Evolutionary conservation across 2,888 invertebrate species (phyloP).

Genomic region (Anoplius nigerrimus): DNA sequence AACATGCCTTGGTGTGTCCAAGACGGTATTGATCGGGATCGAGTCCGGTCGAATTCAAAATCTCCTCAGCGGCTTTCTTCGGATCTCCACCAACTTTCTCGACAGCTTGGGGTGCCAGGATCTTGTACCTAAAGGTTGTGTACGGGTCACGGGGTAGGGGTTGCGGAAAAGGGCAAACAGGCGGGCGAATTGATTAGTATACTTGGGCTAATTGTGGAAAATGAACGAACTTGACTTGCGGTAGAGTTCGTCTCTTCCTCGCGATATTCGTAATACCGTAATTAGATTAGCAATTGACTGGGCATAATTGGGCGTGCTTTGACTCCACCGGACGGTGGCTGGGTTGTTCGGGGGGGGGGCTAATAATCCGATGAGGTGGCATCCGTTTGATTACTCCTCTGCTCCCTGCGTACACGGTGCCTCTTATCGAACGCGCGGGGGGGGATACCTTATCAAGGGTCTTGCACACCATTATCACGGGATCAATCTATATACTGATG

Average conservation of each 20-base stretch:
- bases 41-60: constrained; percentile 89
- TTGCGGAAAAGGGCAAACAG: constrained; percentile 51
- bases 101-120: constrained; percentile 94
- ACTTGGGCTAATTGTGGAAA: constrained; percentile 9
- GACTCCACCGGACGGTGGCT: too few species aligned
- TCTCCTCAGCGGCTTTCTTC: constrained; percentile 88
- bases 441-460: too few species aligned
- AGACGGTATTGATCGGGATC: constrained; percentile 95
- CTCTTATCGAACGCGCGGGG: too few species aligned
- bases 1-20: constrained; percentile 98
- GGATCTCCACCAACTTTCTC: constrained; percentile 83
- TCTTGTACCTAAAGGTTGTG: constrained; percentile 90
- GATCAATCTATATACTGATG: too few species aligned
- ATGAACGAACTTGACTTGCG: too few species aligned
- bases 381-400: too few species aligned
- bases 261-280: neutral
- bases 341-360: too few species aligned
- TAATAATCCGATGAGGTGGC: too few species aligned
- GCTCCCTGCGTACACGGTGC: too few species aligned
- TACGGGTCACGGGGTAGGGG: neutral
- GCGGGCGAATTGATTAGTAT: constrained; percentile 51
- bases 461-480: too few species aligned
- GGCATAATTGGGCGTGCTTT: too few species aligned
- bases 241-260: constrained; percentile 12
- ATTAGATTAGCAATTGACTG: too few species aligned